A percentile compares a stretch with the other conserved stretches of the same genome.
Conservation (phyloP, 2,113 vertebrate genomes). For the Scophthalmus maximus region DNA sequence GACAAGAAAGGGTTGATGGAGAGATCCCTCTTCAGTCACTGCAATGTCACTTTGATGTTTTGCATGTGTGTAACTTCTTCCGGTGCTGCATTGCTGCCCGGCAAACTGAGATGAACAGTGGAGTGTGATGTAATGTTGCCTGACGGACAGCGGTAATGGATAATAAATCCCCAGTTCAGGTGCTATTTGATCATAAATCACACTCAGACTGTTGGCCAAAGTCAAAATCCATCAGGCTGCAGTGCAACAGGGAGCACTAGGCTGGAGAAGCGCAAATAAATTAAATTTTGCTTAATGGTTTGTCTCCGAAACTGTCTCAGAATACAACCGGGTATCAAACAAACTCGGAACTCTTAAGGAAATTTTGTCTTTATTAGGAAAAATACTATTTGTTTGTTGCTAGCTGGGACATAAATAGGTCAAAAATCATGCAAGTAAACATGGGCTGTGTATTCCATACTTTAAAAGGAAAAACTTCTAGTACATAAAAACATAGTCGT, state of each 20-base stretch:
- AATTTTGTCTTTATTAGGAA: conserved; percentile 25
- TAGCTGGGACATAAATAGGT: conserved; percentile 30
- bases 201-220: conserved; percentile 66
- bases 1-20: not conserved
- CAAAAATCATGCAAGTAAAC: conserved; percentile 47
- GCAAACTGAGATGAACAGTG: conserved; percentile 68
- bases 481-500: conserved; percentile 15
- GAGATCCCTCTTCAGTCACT: not conserved
- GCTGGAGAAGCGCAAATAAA: conserved; percentile 55
- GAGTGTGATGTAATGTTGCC: conserved; percentile 75
- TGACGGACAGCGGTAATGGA: conserved; percentile 79
- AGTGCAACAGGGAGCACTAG: conserved; percentile 61
- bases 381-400: conserved; percentile 26
- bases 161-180: conserved; percentile 80
- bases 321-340: conserved; percentile 43
- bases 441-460: conserved; percentile 18
- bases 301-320: conserved; percentile 45
- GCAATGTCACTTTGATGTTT: conserved; percentile 30
- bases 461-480: conserved; percentile 26
- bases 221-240: conserved; percentile 77
- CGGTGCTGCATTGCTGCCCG: conserved; percentile 37
- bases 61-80: conserved; percentile 58
- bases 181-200: conserved; percentile 82
- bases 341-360: not conserved
- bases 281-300: conserved; percentile 61